phyloP scores from a whole-genome alignment of 2,797 vertebrate species.

The Manis crassicaudata region DNA sequence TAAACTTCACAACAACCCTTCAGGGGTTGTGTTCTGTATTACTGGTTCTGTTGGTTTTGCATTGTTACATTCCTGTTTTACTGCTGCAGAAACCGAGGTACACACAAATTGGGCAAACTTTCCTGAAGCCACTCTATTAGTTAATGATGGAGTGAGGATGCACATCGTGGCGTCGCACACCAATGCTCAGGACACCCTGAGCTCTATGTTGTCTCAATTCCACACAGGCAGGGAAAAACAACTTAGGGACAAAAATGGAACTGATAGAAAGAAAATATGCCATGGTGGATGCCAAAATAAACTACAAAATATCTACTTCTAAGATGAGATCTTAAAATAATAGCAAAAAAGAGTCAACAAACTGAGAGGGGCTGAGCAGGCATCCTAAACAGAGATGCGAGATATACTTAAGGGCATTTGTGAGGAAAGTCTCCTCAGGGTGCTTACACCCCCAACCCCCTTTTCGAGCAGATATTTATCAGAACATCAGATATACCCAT shows the following conservation, averaged over 20 bases:
- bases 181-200: neutral
- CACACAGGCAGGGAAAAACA: constrained; percentile 34
- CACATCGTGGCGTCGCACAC: neutral
- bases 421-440: neutral
- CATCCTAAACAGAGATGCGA: neutral
- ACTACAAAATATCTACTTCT: constrained; percentile 70
- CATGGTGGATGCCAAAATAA: constrained; percentile 61
- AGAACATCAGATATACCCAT: neutral
- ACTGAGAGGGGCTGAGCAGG: neutral
- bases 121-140: neutral
- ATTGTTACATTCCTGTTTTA: neutral
- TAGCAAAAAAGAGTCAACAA: neutral
- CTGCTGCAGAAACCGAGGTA: constrained; percentile 40
- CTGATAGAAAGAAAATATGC: constrained; percentile 60
- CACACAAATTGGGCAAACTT: neutral
- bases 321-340: constrained; percentile 75
- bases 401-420: neutral
- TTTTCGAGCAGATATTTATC: neutral
- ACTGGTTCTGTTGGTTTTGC: neutral
- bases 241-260: constrained; percentile 68
- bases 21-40: neutral
- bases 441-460: neutral
- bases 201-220: neutral
- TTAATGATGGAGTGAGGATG: neutral
- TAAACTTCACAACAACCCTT: neutral